A percentile compares a stretch with the other conserved stretches of the same genome.
phyloP scores from a whole-genome alignment of 2,797 vertebrate species.

The Syngnathus acus region DNA sequence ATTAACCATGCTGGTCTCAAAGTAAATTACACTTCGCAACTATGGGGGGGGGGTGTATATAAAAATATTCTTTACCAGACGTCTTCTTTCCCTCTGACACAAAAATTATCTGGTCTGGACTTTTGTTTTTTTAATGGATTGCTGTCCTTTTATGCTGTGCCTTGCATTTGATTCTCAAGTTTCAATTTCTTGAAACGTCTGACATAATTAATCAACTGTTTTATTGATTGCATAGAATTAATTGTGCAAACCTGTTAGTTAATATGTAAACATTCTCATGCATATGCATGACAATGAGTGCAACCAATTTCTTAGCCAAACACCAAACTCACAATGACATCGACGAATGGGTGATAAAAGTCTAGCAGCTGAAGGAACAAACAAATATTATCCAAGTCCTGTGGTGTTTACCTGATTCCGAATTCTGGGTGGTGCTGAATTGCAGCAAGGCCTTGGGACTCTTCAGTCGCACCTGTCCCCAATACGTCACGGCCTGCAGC shows the following conservation, averaged over 20 bases:
- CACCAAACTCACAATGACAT: background rate
- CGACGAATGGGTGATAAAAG: background rate
- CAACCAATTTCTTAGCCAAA: background rate
- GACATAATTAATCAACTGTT: too few species aligned
- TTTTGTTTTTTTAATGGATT: too few species aligned
- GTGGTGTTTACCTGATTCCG: slow-evolving; percentile 66
- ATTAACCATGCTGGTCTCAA: background rate
- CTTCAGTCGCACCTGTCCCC: slow-evolving; percentile 89
- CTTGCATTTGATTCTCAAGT: too few species aligned
- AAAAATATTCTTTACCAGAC: too few species aligned
- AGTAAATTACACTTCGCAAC: background rate
- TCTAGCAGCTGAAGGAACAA: slow-evolving; percentile 6
- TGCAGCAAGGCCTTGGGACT: slow-evolving; percentile 82
- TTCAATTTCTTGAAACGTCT: too few species aligned
- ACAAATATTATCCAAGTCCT: background rate
- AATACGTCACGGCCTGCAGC: slow-evolving; percentile 85
- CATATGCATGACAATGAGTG: background rate
- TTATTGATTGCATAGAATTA: too few species aligned
- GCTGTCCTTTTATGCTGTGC: too few species aligned
- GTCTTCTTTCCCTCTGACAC: too few species aligned
- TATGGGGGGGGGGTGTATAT: background rate
- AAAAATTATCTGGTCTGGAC: too few species aligned
- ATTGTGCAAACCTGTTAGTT: background rate
- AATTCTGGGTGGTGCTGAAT: slow-evolving; percentile 71
- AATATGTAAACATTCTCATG: background rate